A percentile compares a stretch with the other conserved stretches of the same genome.
phyloP scores from a whole-genome alignment of 2,113 vertebrate species.

The Zosterops hypoxanthus region DNA sequence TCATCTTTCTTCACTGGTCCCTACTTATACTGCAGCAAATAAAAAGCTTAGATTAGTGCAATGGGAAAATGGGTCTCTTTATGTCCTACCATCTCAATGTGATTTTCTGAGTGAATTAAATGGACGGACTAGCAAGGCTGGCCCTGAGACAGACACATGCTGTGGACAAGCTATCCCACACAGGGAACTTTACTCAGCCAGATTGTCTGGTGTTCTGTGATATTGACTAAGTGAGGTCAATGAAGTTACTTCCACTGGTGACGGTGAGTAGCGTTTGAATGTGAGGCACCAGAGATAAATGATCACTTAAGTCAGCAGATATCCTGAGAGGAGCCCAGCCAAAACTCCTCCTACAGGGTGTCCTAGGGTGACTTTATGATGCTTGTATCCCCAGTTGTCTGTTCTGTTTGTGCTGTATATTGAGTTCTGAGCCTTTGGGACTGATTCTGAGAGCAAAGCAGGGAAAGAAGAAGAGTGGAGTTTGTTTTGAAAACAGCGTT shows the following conservation, averaged over 20 bases:
- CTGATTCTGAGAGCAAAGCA: no score
- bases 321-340: neutral
- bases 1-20: conserved; percentile 28
- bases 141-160: conserved; percentile 26
- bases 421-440: no score
- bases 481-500: no score
- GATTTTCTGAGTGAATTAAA: conserved; percentile 60
- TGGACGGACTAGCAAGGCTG: conserved; percentile 30
- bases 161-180: conserved; percentile 9
- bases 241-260: neutral
- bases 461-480: no score
- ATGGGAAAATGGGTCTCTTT: neutral
- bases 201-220: neutral
- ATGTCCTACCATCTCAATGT: neutral
- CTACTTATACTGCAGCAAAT: conserved; percentile 29
- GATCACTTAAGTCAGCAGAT: neutral
- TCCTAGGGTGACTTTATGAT: no score
- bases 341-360: neutral
- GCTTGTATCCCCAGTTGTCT: no score
- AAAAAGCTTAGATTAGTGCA: conserved; percentile 41
- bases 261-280: neutral
- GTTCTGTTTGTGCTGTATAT: no score
- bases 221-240: neutral
- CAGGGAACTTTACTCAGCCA: neutral
- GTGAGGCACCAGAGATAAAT: neutral